Percentiles rank a stretch among this genome's conserved stretches.
These are phyloP conservation scores for Xanthostigma xanthostigma DNA, from an alignment of 2,888 invertebrate genomes.

Conservation along the genomic window DNA sequence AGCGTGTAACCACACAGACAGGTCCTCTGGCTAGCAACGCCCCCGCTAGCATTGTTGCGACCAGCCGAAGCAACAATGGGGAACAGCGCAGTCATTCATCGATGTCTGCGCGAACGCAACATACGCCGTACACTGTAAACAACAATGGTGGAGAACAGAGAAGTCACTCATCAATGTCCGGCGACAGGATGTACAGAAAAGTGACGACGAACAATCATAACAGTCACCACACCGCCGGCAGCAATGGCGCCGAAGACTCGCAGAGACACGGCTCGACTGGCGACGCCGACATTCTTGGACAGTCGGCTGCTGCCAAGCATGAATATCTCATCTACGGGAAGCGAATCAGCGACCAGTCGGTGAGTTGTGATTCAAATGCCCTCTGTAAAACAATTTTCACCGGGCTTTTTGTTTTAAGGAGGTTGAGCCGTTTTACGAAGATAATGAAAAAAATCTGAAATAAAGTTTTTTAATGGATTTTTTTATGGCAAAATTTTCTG, in stretches of 20 bases:
- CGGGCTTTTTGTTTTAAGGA: not conserved
- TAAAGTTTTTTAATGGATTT: too few relatives aligned
- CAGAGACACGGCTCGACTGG: conserved; percentile 3
- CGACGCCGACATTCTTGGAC: conserved; percentile 12
- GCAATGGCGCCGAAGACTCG: conserved; percentile 6
- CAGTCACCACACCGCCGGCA: not conserved
- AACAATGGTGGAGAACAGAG: not conserved
- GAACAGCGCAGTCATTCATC: not conserved
- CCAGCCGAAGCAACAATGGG: conserved; percentile 7
- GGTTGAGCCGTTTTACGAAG: not conserved
- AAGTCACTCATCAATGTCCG: not conserved
- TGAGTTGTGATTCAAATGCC: conserved; percentile 30
- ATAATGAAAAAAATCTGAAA: too few relatives aligned
- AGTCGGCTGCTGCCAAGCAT: conserved; percentile 45
- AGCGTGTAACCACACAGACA: conserved; percentile 32
- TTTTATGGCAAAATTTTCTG: too few relatives aligned
- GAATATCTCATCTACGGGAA: conserved; percentile 90
- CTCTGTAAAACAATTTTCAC: too few relatives aligned
- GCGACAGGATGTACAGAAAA: not conserved
- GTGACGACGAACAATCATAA: not conserved
- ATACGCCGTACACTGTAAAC: too few relatives aligned
- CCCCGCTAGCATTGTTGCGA: conserved; percentile 15
- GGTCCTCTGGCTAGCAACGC: conserved; percentile 22
- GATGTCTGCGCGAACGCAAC: not conserved
- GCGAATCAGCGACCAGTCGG: conserved; percentile 83